Evolutionary conservation across 2,797 vertebrate species (phyloP).

Genomic region (Oreochromis mossambicus): DNA sequence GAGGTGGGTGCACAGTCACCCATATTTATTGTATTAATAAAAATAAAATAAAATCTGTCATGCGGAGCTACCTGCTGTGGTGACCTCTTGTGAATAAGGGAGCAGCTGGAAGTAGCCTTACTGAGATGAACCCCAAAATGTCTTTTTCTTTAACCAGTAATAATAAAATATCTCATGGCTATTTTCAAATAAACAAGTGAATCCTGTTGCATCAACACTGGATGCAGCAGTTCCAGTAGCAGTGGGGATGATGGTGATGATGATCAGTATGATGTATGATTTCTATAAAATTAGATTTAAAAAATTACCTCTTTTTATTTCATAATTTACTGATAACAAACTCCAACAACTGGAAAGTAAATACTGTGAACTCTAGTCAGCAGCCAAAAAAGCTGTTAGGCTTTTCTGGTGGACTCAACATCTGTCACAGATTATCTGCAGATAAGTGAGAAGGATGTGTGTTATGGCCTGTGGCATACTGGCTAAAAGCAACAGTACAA

Average conservation of each 20-base stretch:
- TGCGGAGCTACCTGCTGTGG: neutral
- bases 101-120: neutral
- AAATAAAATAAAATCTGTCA: neutral
- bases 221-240: slow-evolving; percentile 10
- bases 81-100: neutral
- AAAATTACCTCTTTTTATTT: neutral
- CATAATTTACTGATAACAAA: neutral
- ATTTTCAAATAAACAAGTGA: neutral
- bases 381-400: neutral
- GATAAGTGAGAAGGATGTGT: neutral
- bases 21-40: neutral
- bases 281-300: neutral
- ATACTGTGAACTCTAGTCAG: neutral
- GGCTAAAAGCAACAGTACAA: neutral
- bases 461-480: neutral
- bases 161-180: neutral
- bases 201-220: neutral
- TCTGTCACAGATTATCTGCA: neutral
- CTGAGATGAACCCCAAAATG: neutral
- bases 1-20: neutral
- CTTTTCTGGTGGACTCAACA: neutral
- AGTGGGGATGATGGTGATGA: neutral
- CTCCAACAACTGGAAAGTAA: neutral
- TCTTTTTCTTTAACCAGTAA: neutral
- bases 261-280: neutral